These are phyloP conservation scores for Pararge aegeria DNA, from an alignment of 1,140 invertebrate species.

Conservation along the genomic window DNA sequence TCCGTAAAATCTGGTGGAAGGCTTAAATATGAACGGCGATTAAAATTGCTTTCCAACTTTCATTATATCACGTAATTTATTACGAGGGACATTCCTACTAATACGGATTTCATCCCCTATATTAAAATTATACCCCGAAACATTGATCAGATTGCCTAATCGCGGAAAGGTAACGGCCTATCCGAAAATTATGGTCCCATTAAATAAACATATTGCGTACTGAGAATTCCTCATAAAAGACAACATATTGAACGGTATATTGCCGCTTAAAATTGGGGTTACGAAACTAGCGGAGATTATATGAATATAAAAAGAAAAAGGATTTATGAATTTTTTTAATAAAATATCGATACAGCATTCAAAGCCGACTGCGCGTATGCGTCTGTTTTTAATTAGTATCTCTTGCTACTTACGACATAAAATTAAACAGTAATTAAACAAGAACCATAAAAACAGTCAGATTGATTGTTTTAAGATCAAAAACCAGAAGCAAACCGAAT, in stretches of 20 bases:
- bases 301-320: neutral
- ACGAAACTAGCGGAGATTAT: neutral
- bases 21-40: neutral
- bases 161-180: conserved; percentile 34
- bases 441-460: too few species aligned
- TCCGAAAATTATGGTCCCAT: conserved; percentile 50
- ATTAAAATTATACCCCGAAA: conserved; percentile 15
- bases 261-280: conserved; percentile 11
- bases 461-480: too few species aligned
- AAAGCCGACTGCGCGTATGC: too few species aligned
- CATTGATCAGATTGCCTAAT: conserved; percentile 24
- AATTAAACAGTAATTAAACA: too few species aligned
- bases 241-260: conserved; percentile 48
- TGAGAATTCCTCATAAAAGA: conserved; percentile 63
- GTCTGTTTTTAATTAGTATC: too few species aligned
- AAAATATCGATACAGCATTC: too few species aligned
- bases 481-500: too few species aligned
- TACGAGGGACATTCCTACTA: neutral
- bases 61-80: conserved; percentile 6
- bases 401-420: too few species aligned
- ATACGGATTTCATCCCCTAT: conserved; percentile 22
- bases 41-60: neutral
- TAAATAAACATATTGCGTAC: conserved; percentile 61
- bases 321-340: too few species aligned
- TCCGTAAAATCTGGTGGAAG: neutral